These are phyloP conservation scores for Phocoena phocoena DNA, from an alignment of 2,113 vertebrate species.

Conservation along the genomic window DNA sequence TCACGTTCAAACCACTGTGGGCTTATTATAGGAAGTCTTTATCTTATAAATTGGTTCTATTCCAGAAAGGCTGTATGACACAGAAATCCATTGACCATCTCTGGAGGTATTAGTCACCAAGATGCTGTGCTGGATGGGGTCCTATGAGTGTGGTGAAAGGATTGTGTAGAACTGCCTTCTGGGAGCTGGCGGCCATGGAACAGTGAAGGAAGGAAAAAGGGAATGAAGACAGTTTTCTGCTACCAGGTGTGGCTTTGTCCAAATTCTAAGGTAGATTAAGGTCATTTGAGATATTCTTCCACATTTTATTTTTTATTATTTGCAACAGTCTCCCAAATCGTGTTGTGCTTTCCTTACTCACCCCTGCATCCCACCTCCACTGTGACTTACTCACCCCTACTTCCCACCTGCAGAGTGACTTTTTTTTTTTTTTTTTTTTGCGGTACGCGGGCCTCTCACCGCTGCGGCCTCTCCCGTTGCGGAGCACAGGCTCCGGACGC, in stretches of 20 bases:
- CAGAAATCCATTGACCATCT: not conserved
- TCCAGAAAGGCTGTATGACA: not conserved
- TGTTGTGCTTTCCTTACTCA: not conserved
- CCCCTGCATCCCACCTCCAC: not conserved
- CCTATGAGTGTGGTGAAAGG: not conserved
- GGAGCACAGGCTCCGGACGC: no score
- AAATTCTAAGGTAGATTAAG: not conserved
- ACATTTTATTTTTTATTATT: not conserved
- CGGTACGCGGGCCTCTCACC: no score
- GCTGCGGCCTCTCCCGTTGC: no score
- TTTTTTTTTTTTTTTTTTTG: no score
- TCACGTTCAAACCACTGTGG: not conserved
- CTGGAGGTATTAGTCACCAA: not conserved
- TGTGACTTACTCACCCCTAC: not conserved
- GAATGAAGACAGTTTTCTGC: not conserved
- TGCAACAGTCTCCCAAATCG: not conserved
- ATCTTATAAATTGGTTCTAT: not conserved
- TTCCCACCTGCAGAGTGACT: not conserved
- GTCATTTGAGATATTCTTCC: not conserved
- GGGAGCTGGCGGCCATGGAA: not conserved
- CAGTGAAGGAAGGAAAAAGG: not conserved
- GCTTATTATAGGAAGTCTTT: not conserved
- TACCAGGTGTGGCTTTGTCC: not conserved
- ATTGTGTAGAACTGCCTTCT: not conserved
- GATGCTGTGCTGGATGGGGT: not conserved